Evolutionary conservation across 2,797 vertebrate genomes (phyloP), one percentile per base, ranked within the genome.

Genomic region (Natrix natrix): DNA sequence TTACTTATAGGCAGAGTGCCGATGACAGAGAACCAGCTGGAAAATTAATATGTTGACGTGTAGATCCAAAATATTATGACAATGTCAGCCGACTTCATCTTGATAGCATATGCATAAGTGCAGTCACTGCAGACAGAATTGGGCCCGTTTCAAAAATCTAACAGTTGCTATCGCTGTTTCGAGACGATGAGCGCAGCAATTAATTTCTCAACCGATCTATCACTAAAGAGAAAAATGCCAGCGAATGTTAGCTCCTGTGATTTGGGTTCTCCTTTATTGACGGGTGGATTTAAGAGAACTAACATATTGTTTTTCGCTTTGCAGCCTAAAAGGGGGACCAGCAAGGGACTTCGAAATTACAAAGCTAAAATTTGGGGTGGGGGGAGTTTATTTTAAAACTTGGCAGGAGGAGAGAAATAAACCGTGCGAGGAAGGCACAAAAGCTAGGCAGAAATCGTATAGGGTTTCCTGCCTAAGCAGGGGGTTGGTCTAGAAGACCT

Each of bases 51-150:
- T 87, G 78, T 91, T 56, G 78, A 91, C 54, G 32, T 87, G 13
- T 56, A 28, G 14, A 66, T 32, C 54, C 60, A 88, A 88, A 92
- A 92, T 88, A 92, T 69, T 92, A 55, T 92, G 86, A 92, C 86
- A 91, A 37, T 91, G 17, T 54, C 56, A 92, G n/a, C 60, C 56
- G 83, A 87, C 86, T 66, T 69, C 69, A 69, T 92, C 87, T 88
- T 88, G 87, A 69, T 92, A 87, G 59, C 86, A 92, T 92, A 88
- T 92, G 86, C 24, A 3, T 20, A 88, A 54, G 86, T 37, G n/a
- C 26, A 92, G 87, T 55, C 55, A 32, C 28, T 56, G 60, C 86
- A 54, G 61, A 69, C 63, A 66, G 28, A 88, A 74, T 26, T 88
- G 32, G 86, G 60, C 54, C 56, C n/a, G 12, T 63, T 88, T 57